Evolutionary conservation across 2,113 vertebrate genomes (phyloP).

Genomic region (Bubo blakistoni): DNA sequence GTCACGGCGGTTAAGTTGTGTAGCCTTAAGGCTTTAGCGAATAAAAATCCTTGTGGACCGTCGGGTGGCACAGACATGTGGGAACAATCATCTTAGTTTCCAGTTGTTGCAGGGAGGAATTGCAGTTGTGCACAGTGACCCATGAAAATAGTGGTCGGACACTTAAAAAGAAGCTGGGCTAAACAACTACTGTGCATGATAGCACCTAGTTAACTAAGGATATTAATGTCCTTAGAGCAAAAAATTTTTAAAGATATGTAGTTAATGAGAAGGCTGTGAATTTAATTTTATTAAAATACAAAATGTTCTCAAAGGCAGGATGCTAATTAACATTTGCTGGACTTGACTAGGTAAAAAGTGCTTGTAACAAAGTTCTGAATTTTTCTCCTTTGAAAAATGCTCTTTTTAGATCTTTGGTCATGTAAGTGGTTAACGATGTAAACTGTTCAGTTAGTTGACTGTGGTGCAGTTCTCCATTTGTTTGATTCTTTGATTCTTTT

Average conservation of each 20-base stretch:
- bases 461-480: neutral
- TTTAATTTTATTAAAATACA: slow-evolving; percentile 42
- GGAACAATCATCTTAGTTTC: slow-evolving; percentile 67
- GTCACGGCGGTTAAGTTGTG: neutral
- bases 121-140: slow-evolving; percentile 20
- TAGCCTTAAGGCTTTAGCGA: slow-evolving; percentile 45
- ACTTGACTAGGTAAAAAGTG: neutral
- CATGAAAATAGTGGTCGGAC: slow-evolving; percentile 13
- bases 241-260: neutral
- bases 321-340: slow-evolving; percentile 15
- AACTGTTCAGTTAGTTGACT: neutral
- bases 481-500: neutral
- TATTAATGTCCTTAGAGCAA: slow-evolving; percentile 20
- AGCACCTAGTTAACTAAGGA: slow-evolving; percentile 46
- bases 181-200: neutral
- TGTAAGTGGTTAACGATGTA: neutral
- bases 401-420: neutral
- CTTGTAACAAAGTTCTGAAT: neutral
- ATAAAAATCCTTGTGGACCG: slow-evolving; percentile 3
- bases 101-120: slow-evolving; percentile 40
- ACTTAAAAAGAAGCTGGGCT: slow-evolving; percentile 10
- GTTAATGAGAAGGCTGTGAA: slow-evolving; percentile 40
- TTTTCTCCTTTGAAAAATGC: neutral
- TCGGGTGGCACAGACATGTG: slow-evolving; percentile 63
- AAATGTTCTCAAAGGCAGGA: slow-evolving; percentile 22